Percentiles rank a stretch among this genome's conserved stretches.
These are phyloP conservation scores for Cacatua alba DNA, from an alignment of 2,113 vertebrate genomes.

Conservation along the genomic window DNA sequence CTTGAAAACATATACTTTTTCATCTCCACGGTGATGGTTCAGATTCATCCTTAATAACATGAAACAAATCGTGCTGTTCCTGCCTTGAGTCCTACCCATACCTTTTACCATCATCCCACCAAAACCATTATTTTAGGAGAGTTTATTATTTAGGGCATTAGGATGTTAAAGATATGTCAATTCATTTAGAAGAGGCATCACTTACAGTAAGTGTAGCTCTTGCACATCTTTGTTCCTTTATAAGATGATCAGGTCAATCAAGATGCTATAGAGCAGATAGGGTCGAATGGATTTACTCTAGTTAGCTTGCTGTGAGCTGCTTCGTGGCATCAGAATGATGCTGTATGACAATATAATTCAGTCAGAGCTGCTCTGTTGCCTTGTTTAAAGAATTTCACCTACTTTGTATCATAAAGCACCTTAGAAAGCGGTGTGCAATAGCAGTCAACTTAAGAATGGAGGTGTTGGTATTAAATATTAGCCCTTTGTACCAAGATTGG, in stretches of 20 bases:
- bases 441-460: not conserved
- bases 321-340: not conserved
- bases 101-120: not conserved
- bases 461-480: not conserved
- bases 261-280: not conserved
- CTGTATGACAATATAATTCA: fast-evolving
- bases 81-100: not conserved
- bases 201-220: not conserved
- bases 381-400: not conserved
- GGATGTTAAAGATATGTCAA: not conserved
- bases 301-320: not conserved
- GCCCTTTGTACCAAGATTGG: not conserved
- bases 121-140: not conserved
- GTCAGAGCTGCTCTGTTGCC: not conserved
- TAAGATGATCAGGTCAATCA: not conserved
- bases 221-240: not conserved
- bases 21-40: not conserved
- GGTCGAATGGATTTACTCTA: not conserved
- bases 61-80: not conserved
- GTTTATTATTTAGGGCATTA: not conserved
- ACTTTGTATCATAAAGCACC: not conserved
- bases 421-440: not conserved
- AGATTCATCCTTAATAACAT: not conserved
- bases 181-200: not conserved
- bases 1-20: not conserved